These are phyloP conservation scores for Spinus olivaceus DNA, from an alignment of 2,797 vertebrate species.

Conservation along the genomic window DNA sequence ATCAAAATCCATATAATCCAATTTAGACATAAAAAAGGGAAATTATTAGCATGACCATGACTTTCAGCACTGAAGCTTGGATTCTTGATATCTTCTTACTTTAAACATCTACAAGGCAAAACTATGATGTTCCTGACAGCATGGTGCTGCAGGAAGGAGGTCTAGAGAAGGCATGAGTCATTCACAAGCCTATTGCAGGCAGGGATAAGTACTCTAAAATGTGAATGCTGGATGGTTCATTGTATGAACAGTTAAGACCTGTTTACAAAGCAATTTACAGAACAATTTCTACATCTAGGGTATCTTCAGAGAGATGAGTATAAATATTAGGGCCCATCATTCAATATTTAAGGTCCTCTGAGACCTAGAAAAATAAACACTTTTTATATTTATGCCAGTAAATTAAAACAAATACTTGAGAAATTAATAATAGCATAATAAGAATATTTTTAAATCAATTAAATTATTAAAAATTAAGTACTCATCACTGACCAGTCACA, in stretches of 20 bases:
- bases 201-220: not conserved
- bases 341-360: not conserved
- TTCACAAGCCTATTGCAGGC: not conserved
- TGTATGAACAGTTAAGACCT: not conserved
- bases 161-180: not conserved
- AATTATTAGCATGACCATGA: constrained; percentile 27
- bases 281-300: not conserved
- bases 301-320: not conserved
- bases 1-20: constrained; percentile 35
- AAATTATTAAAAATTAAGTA: not conserved
- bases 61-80: not conserved
- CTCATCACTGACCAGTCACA: not conserved
- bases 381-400: not conserved
- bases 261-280: not conserved
- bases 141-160: not conserved
- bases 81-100: not conserved
- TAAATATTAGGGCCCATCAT: not conserved
- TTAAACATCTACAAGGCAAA: not conserved
- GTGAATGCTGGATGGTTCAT: not conserved
- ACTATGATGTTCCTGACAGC: not conserved
- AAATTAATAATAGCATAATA: not conserved
- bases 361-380: not conserved
- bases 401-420: not conserved
- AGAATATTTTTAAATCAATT: not conserved
- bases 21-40: constrained; percentile 23